These are phyloP conservation scores for Calliopsis andreniformis DNA, from an alignment of 1,140 invertebrate species.

Conservation along the genomic window DNA sequence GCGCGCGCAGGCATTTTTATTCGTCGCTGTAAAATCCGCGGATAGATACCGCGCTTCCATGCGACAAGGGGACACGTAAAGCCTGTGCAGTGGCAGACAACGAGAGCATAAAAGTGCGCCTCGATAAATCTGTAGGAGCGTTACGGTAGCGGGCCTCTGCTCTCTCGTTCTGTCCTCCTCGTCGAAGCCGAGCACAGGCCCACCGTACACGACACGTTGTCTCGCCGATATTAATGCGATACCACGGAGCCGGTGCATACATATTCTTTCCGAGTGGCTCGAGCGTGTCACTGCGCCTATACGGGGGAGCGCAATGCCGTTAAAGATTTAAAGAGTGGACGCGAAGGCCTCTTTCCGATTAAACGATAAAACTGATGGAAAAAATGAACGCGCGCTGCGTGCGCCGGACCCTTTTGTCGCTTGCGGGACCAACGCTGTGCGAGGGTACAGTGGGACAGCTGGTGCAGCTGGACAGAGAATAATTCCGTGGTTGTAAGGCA, in stretches of 20 bases:
- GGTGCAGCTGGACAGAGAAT: no score
- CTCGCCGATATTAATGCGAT: conserved; percentile 42
- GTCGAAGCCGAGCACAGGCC: background rate
- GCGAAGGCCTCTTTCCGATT: conserved; percentile 41
- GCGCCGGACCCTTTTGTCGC: conserved; percentile 49
- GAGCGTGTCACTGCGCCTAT: conserved; percentile 11
- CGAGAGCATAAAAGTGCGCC: conserved; percentile 25
- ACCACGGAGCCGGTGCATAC: conserved; percentile 23
- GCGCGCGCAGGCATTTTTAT: conserved; percentile 12
- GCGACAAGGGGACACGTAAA: background rate
- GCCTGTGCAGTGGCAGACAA: background rate
- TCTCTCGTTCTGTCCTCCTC: conserved; percentile 12
- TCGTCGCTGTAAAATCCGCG: background rate
- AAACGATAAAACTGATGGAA: conserved; percentile 55
- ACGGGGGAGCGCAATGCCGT: conserved; percentile 23
- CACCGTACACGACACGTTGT: conserved; percentile 26
- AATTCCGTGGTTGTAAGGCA: no score
- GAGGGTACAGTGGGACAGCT: no score
- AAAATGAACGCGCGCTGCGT: conserved; percentile 57
- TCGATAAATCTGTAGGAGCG: conserved; percentile 43
- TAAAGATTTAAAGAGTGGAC: conserved; percentile 54
- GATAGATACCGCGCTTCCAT: background rate
- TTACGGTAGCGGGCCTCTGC: conserved; percentile 37
- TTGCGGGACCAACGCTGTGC: conserved; percentile 22
- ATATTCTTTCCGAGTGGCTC: conserved; percentile 36